Evolutionary conservation across 1,140 invertebrate genomes (phyloP).

Genomic region (Pseudomyrmex gracilis): DNA sequence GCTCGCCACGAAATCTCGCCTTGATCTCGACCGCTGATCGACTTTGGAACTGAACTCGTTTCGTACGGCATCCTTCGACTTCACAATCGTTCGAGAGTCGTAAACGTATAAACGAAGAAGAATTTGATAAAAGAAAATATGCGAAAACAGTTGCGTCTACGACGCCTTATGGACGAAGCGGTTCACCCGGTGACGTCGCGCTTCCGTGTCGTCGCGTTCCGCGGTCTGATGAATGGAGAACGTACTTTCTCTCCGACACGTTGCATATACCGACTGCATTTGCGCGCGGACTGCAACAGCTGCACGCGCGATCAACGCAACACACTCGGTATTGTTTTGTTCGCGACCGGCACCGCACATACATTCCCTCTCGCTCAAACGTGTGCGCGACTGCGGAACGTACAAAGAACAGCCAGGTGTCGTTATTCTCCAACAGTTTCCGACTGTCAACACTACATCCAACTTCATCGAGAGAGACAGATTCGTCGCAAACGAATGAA

Average conservation of each 20-base stretch:
- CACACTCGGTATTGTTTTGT: slow-evolving; percentile 39
- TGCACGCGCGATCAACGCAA: background rate
- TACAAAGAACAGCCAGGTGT: slow-evolving; percentile 33
- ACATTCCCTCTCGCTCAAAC: slow-evolving; percentile 9
- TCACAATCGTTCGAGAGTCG: background rate
- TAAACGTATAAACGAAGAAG: background rate
- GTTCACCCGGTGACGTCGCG: slow-evolving; percentile 29
- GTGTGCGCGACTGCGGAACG: slow-evolving; percentile 8
- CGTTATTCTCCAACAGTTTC: background rate
- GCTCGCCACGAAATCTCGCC: slow-evolving; percentile 12
- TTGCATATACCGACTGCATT: slow-evolving; percentile 18
- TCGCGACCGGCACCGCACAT: slow-evolving; percentile 40
- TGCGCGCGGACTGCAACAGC: slow-evolving; percentile 22
- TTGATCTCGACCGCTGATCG: slow-evolving; percentile 20
- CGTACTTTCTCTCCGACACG: slow-evolving; percentile 43
- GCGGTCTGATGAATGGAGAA: slow-evolving; percentile 44
- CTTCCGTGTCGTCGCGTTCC: background rate
- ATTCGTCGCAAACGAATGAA: background rate
- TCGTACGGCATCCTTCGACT: no score
- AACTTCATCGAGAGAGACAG: no score
- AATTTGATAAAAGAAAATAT: background rate
- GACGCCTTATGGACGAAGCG: background rate
- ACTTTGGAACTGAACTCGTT: no score
- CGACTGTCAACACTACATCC: no score
- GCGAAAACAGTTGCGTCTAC: background rate